phyloP scores from a whole-genome alignment of 2,888 invertebrate species.

The Microplitis deprimator region DNA sequence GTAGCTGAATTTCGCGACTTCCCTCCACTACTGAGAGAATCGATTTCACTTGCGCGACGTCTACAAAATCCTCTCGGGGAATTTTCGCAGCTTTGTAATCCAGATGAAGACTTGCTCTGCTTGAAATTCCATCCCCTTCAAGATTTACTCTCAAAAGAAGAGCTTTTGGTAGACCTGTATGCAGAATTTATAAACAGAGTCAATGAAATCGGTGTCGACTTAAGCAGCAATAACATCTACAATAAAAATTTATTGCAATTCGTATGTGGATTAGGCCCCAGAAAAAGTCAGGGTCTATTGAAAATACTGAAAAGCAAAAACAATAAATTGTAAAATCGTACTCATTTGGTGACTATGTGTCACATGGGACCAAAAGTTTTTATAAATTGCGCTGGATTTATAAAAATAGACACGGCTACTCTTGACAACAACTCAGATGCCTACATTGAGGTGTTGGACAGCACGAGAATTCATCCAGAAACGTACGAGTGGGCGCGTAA shows the following conservation, averaged over 20 bases:
- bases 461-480: conserved; percentile 98
- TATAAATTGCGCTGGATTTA: conserved; percentile 98
- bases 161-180: conserved; percentile 86
- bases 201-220: conserved; percentile 98
- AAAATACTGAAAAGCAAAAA: conserved; percentile 88
- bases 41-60: conserved; percentile 91
- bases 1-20: conserved; percentile 92
- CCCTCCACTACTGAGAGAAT: conserved; percentile 90
- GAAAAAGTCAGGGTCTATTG: conserved; percentile 91
- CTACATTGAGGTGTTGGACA: conserved; percentile 96
- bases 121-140: conserved; percentile 91
- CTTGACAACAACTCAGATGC: conserved; percentile 94
- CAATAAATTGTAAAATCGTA: conserved; percentile 95
- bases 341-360: conserved; percentile 94
- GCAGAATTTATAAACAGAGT: conserved; percentile 95
- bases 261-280: conserved; percentile 95
- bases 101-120: conserved; percentile 96
- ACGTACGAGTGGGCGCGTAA: conserved; percentile 99
- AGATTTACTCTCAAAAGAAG: conserved; percentile 87
- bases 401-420: conserved; percentile 97
- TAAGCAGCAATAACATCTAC: conserved; percentile 92
- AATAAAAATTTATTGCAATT: conserved; percentile 94
- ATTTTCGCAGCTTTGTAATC: conserved; percentile 94
- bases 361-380: conserved; percentile 99
- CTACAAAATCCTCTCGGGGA: conserved; percentile 97